These are phyloP conservation scores for Scaptomyza pallida DNA, from an alignment of 1,140 invertebrate species.

Conservation along the genomic window DNA sequence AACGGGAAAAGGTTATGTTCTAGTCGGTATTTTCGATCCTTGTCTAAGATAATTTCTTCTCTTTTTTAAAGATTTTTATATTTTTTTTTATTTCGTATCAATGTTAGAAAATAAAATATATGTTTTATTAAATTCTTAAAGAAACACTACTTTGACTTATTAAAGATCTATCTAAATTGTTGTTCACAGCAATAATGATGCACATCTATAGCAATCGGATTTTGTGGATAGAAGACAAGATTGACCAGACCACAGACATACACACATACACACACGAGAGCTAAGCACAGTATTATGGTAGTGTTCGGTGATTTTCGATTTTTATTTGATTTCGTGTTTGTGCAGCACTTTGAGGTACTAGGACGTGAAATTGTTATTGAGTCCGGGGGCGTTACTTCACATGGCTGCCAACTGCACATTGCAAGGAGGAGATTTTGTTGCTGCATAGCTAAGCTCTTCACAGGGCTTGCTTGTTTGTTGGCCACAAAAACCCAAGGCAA, in stretches of 20 bases:
- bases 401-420: conserved; percentile 12
- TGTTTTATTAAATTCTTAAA: too few relatives aligned
- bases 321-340: conserved; percentile 66
- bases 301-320: conserved; percentile 39
- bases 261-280: too few relatives aligned
- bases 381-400: conserved; percentile 22
- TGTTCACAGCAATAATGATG: conserved; percentile 7
- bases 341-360: conserved; percentile 47
- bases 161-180: too few relatives aligned
- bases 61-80: too few relatives aligned
- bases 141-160: too few relatives aligned
- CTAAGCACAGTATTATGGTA: conserved; percentile 22
- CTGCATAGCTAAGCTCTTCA: conserved; percentile 19
- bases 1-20: too few relatives aligned
- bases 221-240: neutral
- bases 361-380: conserved; percentile 62
- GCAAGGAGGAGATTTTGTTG: conserved; percentile 31
- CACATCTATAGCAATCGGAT: conserved; percentile 16
- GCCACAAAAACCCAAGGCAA: conserved; percentile 42
- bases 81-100: too few relatives aligned
- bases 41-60: too few relatives aligned
- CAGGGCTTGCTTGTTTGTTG: conserved; percentile 25
- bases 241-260: conserved; percentile 10
- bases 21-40: too few relatives aligned
- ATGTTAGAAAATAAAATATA: too few relatives aligned